These are phyloP conservation scores for Drosophila santomea DNA, from an alignment of 1,140 invertebrate genomes.

Conservation along the genomic window DNA sequence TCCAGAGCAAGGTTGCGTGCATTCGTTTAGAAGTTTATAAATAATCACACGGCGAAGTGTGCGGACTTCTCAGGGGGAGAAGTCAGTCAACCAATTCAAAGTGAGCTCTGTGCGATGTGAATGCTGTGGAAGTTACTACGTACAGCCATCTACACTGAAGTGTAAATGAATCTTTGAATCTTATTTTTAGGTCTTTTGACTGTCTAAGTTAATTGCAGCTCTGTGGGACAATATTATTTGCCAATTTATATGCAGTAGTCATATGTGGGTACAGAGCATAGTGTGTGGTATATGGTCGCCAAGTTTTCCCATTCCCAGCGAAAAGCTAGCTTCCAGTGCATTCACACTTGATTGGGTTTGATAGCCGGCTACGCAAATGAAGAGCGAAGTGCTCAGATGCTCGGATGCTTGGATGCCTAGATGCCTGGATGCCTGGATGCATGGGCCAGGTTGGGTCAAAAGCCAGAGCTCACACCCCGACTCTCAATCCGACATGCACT, in stretches of 20 bases:
- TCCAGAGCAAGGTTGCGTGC: conserved; percentile 66
- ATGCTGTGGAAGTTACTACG: not conserved
- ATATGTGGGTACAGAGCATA: not conserved
- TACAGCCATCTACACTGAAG: no score
- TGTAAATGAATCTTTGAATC: no score
- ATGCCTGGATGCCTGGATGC: conserved; percentile 7
- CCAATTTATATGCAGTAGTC: not conserved
- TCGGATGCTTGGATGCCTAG: conserved; percentile 8
- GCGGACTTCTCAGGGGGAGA: conserved; percentile 20
- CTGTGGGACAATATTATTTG: not conserved
- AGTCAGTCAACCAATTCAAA: conserved; percentile 26
- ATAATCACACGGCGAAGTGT: conserved; percentile 49
- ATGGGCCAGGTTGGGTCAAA: conserved; percentile 54
- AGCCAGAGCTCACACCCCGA: conserved; percentile 37
- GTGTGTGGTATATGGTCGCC: not conserved
- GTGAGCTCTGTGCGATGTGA: conserved; percentile 5
- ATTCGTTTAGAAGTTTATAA: conserved; percentile 82
- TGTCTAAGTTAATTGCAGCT: no score
- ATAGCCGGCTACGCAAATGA: conserved; percentile 72
- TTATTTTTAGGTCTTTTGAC: no score
- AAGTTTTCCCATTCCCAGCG: no score
- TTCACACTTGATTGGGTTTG: conserved; percentile 78
- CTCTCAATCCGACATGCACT: conserved; percentile 38
- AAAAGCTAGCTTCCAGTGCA: conserved; percentile 19
- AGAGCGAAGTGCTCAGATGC: conserved; percentile 40